A percentile compares a stretch with the other conserved stretches of the same genome.
phyloP scores from a whole-genome alignment of 2,888 invertebrate species.

The Argyra leucocephala region DNA sequence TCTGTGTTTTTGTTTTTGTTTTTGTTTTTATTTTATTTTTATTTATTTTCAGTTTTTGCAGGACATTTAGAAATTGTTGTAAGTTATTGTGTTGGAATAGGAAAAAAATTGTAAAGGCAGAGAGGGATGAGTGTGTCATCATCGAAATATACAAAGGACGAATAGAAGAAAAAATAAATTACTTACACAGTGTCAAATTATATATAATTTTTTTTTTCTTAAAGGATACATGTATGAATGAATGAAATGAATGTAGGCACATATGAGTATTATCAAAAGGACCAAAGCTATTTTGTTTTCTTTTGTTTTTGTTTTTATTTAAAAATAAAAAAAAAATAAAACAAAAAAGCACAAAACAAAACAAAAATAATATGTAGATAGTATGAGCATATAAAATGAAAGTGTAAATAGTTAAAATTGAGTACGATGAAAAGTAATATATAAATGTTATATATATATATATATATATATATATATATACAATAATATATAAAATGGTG shows the following conservation, averaged over 20 bases:
- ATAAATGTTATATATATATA: not conserved
- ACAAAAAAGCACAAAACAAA: no score
- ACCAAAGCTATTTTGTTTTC: not conserved
- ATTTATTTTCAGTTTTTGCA: not conserved
- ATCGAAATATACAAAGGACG: no score
- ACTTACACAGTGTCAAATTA: conserved; percentile 6
- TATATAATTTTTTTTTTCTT: no score
- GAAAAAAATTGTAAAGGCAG: not conserved
- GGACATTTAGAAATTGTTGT: not conserved
- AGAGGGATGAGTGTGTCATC: no score
- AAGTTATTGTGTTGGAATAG: not conserved
- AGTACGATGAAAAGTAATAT: not conserved
- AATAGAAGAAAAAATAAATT: not conserved
- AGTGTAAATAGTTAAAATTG: conserved; percentile 6
- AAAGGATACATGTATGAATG: not conserved
- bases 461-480: no score
- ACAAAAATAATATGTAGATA: not conserved
- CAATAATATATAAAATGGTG: not conserved
- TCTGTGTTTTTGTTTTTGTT: not conserved
- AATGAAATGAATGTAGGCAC: no score
- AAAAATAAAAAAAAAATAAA: not conserved
- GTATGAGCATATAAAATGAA: conserved; percentile 1
- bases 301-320: not conserved
- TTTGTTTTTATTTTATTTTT: no score
- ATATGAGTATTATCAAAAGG: not conserved